Conservation (phyloP, 1,140 invertebrate genomes). For the Kradibia gibbosae region DNA sequence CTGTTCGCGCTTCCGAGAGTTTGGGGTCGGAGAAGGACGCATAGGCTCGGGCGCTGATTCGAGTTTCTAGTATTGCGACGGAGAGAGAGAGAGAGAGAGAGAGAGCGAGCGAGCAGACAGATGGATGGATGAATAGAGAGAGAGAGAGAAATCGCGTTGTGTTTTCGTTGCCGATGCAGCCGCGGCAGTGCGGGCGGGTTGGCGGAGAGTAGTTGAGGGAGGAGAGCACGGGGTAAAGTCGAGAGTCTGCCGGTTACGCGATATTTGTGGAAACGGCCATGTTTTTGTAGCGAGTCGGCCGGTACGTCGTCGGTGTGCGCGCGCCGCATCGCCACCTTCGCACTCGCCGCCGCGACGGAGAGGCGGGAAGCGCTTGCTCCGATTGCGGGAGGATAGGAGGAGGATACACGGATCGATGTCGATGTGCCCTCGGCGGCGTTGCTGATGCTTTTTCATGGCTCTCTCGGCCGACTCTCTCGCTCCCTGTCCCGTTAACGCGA, state of each 20-base stretch:
- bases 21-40: not conserved
- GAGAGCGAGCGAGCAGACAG: no score
- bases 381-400: constrained; percentile 25
- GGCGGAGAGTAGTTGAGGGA: not conserved
- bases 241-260: constrained; percentile 37
- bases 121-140: not conserved
- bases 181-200: not conserved
- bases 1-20: not conserved
- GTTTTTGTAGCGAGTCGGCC: not conserved
- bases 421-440: not conserved
- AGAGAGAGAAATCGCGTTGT: not conserved
- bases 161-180: no score
- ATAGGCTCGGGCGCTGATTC: not conserved
- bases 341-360: not conserved
- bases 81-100: not conserved
- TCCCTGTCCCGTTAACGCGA: not conserved
- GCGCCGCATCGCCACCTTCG: constrained; percentile 2
- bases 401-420: constrained; percentile 29
- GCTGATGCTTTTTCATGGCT: not conserved
- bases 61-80: not conserved
- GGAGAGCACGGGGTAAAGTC: not conserved
- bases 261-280: constrained; percentile 51
- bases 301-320: not conserved
- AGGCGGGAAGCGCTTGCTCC: constrained; percentile 27
- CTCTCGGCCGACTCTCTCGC: not conserved